Conservation (phyloP, 2,888 invertebrate genomes). For the Seira musarum region DNA sequence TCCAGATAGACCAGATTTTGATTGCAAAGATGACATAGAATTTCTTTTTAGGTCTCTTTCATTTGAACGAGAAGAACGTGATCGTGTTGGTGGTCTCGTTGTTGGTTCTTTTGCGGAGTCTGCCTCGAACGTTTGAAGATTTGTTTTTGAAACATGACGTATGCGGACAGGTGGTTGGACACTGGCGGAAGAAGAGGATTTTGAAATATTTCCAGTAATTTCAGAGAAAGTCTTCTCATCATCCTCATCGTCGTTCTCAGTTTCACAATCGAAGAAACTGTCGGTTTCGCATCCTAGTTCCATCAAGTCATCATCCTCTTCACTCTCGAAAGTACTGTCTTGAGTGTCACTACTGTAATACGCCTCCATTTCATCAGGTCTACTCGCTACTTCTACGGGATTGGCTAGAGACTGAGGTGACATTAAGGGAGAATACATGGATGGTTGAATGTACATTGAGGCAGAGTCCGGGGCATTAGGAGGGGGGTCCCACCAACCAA, state of each 20-base stretch:
- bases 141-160: conserved; percentile 45
- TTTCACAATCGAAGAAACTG: conserved; percentile 67
- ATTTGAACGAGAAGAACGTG: conserved; percentile 39
- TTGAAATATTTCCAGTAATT: not conserved
- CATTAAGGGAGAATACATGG: conserved; percentile 56
- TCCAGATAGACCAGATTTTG: conserved; percentile 36
- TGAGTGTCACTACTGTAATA: conserved; percentile 39
- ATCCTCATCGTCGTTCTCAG: conserved; percentile 33
- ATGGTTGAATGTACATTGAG: conserved; percentile 58
- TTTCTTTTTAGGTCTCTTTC: conserved; percentile 40
- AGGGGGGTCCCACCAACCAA: conserved; percentile 66
- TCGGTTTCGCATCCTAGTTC: conserved; percentile 58
- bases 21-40: conserved; percentile 54
- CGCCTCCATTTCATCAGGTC: conserved; percentile 46
- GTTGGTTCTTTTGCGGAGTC: conserved; percentile 24
- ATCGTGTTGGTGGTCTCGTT: not conserved
- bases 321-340: conserved; percentile 24
- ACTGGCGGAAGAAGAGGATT: conserved; percentile 24
- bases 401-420: conserved; percentile 48
- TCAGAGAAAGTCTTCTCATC: conserved; percentile 22
- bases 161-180: conserved; percentile 45
- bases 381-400: conserved; percentile 56
- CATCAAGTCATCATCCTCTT: conserved; percentile 45
- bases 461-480: conserved; percentile 59
- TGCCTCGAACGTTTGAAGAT: conserved; percentile 46